phyloP scores from a whole-genome alignment of 1,140 invertebrate species.

The Hirudo medicinalis region DNA sequence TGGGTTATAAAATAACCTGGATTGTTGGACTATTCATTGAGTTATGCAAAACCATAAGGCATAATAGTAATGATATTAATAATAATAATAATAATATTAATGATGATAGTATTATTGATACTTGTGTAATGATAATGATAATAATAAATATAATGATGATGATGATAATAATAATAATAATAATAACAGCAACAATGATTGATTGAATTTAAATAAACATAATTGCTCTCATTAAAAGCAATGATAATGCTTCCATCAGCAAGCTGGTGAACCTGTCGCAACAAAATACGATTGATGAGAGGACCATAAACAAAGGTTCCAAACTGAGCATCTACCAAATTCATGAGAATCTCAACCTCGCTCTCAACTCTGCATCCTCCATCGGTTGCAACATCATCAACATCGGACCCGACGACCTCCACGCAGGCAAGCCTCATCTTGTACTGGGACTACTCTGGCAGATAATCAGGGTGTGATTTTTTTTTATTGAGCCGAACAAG shows the following conservation, averaged over 20 bases:
- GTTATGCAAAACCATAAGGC: slow-evolving; percentile 21
- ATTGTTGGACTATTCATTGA: neutral
- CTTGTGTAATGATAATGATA: too few species aligned
- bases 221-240: too few species aligned
- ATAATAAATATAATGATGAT: too few species aligned
- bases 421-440: slow-evolving; percentile 84
- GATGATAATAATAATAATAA: too few species aligned
- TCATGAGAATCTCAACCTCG: slow-evolving; percentile 87
- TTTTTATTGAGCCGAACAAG: neutral
- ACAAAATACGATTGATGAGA: slow-evolving; percentile 93
- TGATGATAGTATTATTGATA: too few species aligned
- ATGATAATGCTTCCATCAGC: slow-evolving; percentile 44
- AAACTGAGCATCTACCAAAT: slow-evolving; percentile 68
- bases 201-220: too few species aligned
- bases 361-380: slow-evolving; percentile 79
- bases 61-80: too few species aligned
- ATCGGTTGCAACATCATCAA: slow-evolving; percentile 98
- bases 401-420: slow-evolving; percentile 88
- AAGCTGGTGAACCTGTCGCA: slow-evolving; percentile 98
- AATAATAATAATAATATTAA: too few species aligned
- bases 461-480: slow-evolving; percentile 72
- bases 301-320: slow-evolving; percentile 76
- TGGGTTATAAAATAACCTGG: too few species aligned
- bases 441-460: slow-evolving; percentile 94
- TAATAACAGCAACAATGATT: too few species aligned